These are phyloP conservation scores for Lethenteron camtschaticum DNA, from an alignment of 2,113 vertebrate species.

Conservation along the genomic window DNA sequence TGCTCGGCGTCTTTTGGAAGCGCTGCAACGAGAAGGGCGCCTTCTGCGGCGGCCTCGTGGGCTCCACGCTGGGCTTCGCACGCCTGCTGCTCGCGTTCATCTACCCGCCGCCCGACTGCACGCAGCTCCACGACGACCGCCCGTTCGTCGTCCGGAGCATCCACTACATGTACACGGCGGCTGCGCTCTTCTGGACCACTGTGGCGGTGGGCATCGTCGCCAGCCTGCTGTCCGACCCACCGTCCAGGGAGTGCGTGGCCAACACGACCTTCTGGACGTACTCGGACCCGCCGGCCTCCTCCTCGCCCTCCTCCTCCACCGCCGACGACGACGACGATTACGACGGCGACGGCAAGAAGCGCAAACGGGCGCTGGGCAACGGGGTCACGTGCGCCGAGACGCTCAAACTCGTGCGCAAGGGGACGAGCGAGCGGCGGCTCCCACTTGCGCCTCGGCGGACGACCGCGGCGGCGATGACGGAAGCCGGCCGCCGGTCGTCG, in stretches of 20 bases:
- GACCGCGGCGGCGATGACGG: conserved; percentile 21
- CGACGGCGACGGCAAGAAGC: conserved; percentile 16
- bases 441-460: conserved; percentile 41
- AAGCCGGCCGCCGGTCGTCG: no score
- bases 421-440: conserved; percentile 29
- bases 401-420: conserved; percentile 24
- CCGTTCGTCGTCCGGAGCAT: conserved; percentile 50
- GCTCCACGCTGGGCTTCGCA: conserved; percentile 44
- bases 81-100: conserved; percentile 59
- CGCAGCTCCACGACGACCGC: conserved; percentile 47
- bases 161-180: conserved; percentile 92
- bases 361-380: conserved; percentile 26
- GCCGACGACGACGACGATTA: no score
- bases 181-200: conserved; percentile 70
- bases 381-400: conserved; percentile 29
- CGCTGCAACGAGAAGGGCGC: conserved; percentile 80
- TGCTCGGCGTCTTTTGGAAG: conserved; percentile 83
- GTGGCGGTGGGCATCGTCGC: conserved; percentile 47
- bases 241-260: conserved; percentile 40
- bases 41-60: conserved; percentile 74
- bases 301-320: no score
- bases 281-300: conserved; percentile 11
- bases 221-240: conserved; percentile 64
- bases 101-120: conserved; percentile 60
- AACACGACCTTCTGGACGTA: conserved; percentile 72